Evolutionary conservation across 2,113 vertebrate genomes (phyloP).

Genomic region (Dicaeum eximium): DNA sequence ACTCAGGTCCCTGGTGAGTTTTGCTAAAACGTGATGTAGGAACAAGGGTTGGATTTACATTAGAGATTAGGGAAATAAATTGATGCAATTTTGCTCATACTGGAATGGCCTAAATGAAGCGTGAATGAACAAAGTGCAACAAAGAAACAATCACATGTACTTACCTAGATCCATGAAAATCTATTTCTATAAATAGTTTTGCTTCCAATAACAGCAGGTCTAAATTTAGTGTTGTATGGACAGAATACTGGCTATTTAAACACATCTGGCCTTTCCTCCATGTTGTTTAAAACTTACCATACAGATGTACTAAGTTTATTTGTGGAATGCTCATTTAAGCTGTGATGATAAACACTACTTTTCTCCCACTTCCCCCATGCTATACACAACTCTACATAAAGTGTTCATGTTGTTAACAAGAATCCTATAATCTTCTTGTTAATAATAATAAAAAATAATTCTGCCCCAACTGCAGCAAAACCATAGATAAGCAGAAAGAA

Average conservation of each 20-base stretch:
- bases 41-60: not conserved
- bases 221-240: not conserved
- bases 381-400: not conserved
- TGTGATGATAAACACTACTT: not conserved
- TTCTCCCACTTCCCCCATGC: not conserved
- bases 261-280: not conserved
- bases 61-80: not conserved
- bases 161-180: not conserved
- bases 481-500: not conserved
- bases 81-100: not conserved
- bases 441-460: not conserved
- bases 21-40: not conserved
- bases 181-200: not conserved
- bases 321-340: not conserved
- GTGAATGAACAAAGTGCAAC: not conserved
- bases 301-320: not conserved
- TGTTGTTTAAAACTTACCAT: not conserved
- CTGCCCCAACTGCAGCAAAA: not conserved
- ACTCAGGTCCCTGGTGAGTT: not conserved
- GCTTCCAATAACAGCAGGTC: not conserved
- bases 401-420: not conserved
- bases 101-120: not conserved
- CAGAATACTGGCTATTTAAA: not conserved
- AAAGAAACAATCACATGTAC: not conserved
- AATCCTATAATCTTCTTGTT: not conserved